Conservation (phyloP, 64 coral and sea anemone genomes). For the Pocillopora verrucosa region DNA sequence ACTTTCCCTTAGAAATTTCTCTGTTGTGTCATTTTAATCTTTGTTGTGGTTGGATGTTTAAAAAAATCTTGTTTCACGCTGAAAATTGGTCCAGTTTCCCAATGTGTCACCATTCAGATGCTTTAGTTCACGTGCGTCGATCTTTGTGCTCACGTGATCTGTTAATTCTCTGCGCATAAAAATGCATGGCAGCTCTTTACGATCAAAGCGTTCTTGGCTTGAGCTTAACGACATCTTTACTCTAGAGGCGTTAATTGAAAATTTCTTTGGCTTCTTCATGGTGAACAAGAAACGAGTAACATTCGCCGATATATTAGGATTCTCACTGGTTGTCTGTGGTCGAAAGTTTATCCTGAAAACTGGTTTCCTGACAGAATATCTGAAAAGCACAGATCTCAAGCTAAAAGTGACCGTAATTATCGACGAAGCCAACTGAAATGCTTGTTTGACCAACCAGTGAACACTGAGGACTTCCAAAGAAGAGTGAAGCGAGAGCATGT, state of each 20-base stretch:
- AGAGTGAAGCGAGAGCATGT: constrained; percentile 35
- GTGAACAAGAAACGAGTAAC: constrained; percentile 65
- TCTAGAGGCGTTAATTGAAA: background rate
- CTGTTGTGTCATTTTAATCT: too few relatives aligned
- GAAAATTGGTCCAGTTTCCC: background rate
- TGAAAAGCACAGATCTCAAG: background rate
- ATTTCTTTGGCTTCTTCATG: background rate
- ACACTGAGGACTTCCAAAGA: constrained; percentile 1
- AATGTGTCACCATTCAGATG: background rate
- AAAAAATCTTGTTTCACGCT: too few relatives aligned
- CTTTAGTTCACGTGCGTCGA: background rate
- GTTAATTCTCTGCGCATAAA: background rate
- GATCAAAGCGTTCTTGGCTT: background rate
- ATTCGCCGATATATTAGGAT: constrained; percentile 77
- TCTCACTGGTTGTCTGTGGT: constrained; percentile 72
- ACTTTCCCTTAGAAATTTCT: too few relatives aligned
- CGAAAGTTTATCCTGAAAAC: constrained; percentile 61
- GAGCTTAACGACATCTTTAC: background rate
- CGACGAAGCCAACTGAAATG: background rate
- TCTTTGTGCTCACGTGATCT: background rate
- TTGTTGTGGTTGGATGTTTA: too few relatives aligned
- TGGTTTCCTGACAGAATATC: constrained; percentile 18
- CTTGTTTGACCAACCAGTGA: constrained; percentile 25
- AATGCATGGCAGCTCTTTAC: background rate
- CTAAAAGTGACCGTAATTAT: background rate